Percentiles rank a stretch among this genome's conserved stretches.
Evolutionary conservation across 2,888 invertebrate species (phyloP).

Genomic region (Idaea aversata): DNA sequence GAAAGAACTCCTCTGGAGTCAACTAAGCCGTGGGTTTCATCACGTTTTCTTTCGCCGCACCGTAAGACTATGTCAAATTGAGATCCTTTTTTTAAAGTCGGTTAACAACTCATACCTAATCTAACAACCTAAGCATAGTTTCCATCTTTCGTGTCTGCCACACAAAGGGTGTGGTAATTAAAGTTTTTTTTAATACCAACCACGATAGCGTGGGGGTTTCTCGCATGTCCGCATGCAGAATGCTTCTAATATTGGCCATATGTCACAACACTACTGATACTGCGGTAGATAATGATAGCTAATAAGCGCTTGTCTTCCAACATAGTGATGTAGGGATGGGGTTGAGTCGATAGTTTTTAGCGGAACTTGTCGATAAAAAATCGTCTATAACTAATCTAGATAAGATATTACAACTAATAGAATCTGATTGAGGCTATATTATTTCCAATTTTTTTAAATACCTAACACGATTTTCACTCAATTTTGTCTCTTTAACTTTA

Average conservation of each 20-base stretch:
- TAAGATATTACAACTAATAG: too few species aligned
- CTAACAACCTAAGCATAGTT: background rate
- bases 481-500: too few species aligned
- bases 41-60: too few species aligned
- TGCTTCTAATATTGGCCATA: conserved; percentile 73
- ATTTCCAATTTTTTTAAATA: too few species aligned
- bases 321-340: conserved; percentile 50
- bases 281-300: conserved; percentile 72
- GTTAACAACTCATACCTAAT: background rate
- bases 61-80: too few species aligned
- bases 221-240: conserved; percentile 63
- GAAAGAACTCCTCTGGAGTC: too few species aligned
- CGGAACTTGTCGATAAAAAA: conserved; percentile 16
- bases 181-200: conserved; percentile 41
- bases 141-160: background rate
- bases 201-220: conserved; percentile 55
- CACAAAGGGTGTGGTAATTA: conserved; percentile 49
- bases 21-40: too few species aligned
- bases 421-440: too few species aligned
- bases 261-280: conserved; percentile 74
- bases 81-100: too few species aligned
- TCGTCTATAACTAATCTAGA: too few species aligned
- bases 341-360: conserved; percentile 32
- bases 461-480: too few species aligned
- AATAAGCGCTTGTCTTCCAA: conserved; percentile 79